These are phyloP conservation scores for Sphaeramia orbicularis DNA, from an alignment of 2,797 vertebrate genomes.

Conservation along the genomic window DNA sequence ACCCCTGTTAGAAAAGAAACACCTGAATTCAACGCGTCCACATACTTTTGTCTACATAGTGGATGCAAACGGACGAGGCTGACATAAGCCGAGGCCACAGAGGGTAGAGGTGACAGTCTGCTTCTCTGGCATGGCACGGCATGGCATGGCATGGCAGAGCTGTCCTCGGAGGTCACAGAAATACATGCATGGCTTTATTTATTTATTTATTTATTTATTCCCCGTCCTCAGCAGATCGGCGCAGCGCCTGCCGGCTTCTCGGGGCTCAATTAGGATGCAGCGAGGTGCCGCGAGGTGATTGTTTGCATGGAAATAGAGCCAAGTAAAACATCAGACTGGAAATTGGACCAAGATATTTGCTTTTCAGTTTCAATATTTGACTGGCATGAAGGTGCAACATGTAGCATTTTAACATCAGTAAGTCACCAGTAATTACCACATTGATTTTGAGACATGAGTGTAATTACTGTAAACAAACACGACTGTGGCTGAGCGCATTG, in stretches of 20 bases:
- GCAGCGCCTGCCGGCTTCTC: constrained; percentile 5
- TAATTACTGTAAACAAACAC: constrained; percentile 61
- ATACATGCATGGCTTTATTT: constrained; percentile 46
- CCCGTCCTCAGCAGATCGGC: constrained; percentile 15
- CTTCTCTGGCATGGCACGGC: constrained; percentile 23
- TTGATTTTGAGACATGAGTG: constrained; percentile 31
- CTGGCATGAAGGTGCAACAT: constrained; percentile 19
- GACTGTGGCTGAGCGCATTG: constrained; percentile 38
- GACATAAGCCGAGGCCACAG: constrained; percentile 21
- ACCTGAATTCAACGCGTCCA: too few species aligned
- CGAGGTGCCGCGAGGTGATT: constrained; percentile 28
- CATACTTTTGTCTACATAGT: too few species aligned
- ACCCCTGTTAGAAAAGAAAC: too few species aligned
- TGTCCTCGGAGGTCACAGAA: constrained; percentile 63
- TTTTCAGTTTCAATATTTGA: constrained; percentile 19
- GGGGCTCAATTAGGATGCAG: constrained; percentile 52
- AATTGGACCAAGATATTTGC: background rate
- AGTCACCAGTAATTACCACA: constrained; percentile 35
- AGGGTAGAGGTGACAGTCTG: constrained; percentile 49
- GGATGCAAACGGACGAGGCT: constrained; percentile 2
- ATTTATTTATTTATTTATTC: constrained; percentile 9
- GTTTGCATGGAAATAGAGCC: constrained; percentile 48
- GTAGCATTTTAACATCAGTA: constrained; percentile 42
- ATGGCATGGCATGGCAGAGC: constrained; percentile 38
- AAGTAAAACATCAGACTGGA: constrained; percentile 19